Evolutionary conservation across 2,888 invertebrate species (phyloP).

Genomic region (Oeneis ivallda): DNA sequence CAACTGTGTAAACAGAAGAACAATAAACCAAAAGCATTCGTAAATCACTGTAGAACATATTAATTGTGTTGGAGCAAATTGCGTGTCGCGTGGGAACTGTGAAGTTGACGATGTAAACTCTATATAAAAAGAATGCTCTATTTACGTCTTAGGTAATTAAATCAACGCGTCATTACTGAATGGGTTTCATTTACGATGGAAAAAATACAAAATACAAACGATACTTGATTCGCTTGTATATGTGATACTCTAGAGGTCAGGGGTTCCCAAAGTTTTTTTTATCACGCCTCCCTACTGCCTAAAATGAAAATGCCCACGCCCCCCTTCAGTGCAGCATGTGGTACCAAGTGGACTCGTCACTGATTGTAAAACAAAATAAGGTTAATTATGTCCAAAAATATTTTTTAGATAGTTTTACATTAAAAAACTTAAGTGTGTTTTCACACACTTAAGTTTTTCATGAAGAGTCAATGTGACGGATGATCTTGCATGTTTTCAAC

Average conservation of each 20-base stretch:
- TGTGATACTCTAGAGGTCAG: not conserved
- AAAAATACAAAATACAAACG: slow-evolving; percentile 11
- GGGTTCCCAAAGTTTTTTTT: too few relatives aligned
- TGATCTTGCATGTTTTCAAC: too few relatives aligned
- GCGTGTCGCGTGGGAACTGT: slow-evolving; percentile 9
- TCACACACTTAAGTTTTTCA: too few relatives aligned
- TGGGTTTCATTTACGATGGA: not conserved
- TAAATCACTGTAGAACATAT: slow-evolving; percentile 3
- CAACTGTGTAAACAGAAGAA: not conserved
- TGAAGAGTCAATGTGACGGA: too few relatives aligned
- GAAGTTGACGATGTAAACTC: not conserved
- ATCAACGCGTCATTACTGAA: not conserved
- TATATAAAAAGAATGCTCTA: slow-evolving; percentile 10
- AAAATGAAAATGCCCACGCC: too few relatives aligned
- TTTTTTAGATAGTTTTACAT: too few relatives aligned
- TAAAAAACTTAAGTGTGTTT: too few relatives aligned
- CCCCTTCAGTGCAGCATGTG: too few relatives aligned
- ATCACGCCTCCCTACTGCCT: too few relatives aligned
- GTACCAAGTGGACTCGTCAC: too few relatives aligned
- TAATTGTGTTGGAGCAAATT: slow-evolving; percentile 1
- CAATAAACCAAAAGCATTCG: slow-evolving; percentile 5
- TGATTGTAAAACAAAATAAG: too few relatives aligned
- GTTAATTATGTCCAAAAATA: too few relatives aligned
- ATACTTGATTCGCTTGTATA: not conserved
- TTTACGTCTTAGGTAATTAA: slow-evolving; percentile 8